Percentiles rank a stretch among this genome's conserved stretches.
Evolutionary conservation across 2,888 invertebrate species (phyloP).

Genomic region (Volucella inflata): DNA sequence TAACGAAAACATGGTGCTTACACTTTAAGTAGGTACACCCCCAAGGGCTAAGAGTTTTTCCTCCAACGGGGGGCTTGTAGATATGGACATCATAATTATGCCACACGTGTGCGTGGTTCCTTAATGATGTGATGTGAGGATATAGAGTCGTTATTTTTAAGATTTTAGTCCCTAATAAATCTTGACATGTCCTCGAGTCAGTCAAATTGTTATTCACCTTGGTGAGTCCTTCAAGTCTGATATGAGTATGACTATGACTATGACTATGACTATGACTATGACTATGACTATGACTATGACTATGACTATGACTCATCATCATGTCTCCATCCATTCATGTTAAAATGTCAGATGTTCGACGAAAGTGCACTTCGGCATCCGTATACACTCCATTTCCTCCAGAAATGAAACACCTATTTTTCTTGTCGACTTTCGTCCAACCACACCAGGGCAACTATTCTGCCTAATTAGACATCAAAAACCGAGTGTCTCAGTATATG

Average conservation of each 20-base stretch:
- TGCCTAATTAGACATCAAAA: slow-evolving; percentile 47
- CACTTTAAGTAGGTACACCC: no score
- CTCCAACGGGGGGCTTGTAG: not conserved
- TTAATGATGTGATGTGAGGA: no score
- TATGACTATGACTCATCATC: not conserved
- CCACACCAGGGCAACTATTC: slow-evolving; percentile 29
- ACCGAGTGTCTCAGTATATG: not conserved
- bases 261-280: no score
- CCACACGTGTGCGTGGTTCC: not conserved
- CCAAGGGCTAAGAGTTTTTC: no score
- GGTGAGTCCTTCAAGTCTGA: slow-evolving; percentile 9
- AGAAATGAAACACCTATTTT: not conserved
- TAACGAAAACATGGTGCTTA: not conserved
- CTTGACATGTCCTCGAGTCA: not conserved
- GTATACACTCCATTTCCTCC: slow-evolving; percentile 28
- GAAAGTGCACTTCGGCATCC: slow-evolving; percentile 6
- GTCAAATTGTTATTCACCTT: not conserved
- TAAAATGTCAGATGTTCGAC: slow-evolving; percentile 13
- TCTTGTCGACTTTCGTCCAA: not conserved
- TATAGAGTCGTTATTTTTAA: not conserved
- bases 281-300: no score
- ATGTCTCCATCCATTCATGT: not conserved
- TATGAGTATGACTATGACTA: no score
- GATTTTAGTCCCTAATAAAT: not conserved
- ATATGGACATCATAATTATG: not conserved